Evolutionary conservation across 2,888 invertebrate species (phyloP).

Genomic region (Pristionchus arcanus): DNA sequence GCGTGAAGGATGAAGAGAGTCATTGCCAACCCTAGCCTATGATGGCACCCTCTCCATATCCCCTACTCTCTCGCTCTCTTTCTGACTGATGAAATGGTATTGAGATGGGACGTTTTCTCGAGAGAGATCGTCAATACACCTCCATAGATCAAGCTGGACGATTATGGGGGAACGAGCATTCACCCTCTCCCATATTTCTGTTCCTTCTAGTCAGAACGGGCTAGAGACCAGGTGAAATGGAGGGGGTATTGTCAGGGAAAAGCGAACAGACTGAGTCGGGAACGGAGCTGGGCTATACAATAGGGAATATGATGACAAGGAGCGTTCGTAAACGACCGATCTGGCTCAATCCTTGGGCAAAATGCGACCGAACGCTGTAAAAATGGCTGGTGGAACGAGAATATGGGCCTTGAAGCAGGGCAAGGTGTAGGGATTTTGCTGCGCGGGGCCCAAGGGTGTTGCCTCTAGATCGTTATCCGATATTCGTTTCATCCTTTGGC

Average conservation of each 20-base stretch:
- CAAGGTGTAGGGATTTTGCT: background rate
- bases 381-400: background rate
- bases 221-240: background rate
- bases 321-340: background rate
- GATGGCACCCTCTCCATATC: background rate
- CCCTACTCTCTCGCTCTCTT: background rate
- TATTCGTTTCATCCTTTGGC: background rate
- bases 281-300: background rate
- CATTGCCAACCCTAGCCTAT: too few species aligned
- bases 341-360: background rate
- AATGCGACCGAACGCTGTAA: background rate
- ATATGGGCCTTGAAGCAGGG: background rate
- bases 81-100: background rate
- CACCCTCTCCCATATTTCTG: background rate
- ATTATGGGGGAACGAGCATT: background rate
- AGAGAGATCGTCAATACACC: background rate
- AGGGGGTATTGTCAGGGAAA: background rate
- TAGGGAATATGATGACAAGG: background rate
- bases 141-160: constrained; percentile 30
- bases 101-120: background rate
- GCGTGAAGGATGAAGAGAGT: too few species aligned
- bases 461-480: background rate
- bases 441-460: background rate
- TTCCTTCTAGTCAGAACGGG: background rate
- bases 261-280: background rate